Evolutionary conservation across 2,797 vertebrate species (phyloP).

Genomic region (Pseudochirops cupreus): DNA sequence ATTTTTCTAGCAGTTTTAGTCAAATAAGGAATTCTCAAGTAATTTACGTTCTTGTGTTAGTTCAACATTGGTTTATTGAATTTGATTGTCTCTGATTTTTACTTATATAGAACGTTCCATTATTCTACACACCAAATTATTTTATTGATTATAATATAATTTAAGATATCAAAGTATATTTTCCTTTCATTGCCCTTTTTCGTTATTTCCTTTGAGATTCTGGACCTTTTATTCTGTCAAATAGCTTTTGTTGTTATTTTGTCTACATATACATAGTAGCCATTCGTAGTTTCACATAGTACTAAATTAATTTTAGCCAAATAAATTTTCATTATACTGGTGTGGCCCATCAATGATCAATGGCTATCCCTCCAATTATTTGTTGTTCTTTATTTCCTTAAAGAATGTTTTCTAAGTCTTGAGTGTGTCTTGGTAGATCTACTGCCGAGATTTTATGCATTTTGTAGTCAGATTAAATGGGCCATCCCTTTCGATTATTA

Average conservation of each 20-base stretch:
- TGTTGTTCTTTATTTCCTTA: background rate
- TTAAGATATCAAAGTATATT: no score
- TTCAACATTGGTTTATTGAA: no score
- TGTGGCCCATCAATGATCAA: background rate
- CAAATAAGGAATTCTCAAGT: no score
- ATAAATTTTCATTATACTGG: background rate
- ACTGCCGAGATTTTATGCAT: background rate
- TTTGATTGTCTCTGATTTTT: no score
- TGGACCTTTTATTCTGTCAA: background rate
- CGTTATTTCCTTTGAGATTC: background rate
- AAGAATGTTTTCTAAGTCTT: background rate
- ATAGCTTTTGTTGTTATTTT: background rate
- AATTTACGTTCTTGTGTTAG: no score
- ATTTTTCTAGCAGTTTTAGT: no score
- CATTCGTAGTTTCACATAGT: background rate
- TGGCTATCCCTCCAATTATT: background rate
- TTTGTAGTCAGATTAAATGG: background rate
- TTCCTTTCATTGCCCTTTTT: no score
- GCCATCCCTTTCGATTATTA: background rate
- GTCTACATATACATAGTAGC: background rate
- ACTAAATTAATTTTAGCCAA: background rate
- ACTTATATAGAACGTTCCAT: no score
- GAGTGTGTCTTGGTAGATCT: background rate
- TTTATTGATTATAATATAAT: no score
- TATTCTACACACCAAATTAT: no score